Evolutionary conservation across 2,113 vertebrate species (phyloP).

Genomic region (Furnarius figulus): DNA sequence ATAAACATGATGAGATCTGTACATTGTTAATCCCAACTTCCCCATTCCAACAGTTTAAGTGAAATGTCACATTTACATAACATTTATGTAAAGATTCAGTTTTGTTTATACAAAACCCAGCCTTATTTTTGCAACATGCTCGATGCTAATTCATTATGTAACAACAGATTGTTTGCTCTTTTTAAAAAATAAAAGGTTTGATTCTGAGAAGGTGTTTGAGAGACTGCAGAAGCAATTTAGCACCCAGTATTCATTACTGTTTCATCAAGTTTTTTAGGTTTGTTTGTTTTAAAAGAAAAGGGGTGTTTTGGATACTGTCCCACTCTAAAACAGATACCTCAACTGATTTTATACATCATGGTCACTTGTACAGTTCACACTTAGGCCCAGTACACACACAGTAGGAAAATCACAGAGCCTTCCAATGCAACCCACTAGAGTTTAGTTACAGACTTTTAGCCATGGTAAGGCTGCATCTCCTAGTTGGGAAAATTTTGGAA

Average conservation of each 20-base stretch:
- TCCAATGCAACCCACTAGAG: neutral
- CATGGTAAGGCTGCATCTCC: fast-evolving
- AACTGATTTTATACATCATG: neutral
- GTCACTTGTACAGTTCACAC: neutral
- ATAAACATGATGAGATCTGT: constrained; percentile 52
- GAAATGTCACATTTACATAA: constrained; percentile 71
- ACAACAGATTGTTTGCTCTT: constrained; percentile 50
- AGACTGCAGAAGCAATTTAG: neutral
- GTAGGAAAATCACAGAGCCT: neutral
- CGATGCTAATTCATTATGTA: neutral
- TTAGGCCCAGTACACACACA: neutral
- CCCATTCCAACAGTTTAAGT: constrained; percentile 44
- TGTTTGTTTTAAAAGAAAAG: neutral
- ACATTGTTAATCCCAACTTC: constrained; percentile 56
- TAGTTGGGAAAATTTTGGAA: neutral
- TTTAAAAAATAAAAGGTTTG: neutral
- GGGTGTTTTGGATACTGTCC: neutral
- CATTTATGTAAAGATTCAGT: constrained; percentile 52
- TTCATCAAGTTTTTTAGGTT: neutral
- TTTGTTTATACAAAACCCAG: constrained; percentile 58
- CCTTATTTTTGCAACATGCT: constrained; percentile 52
- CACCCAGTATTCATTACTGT: neutral
- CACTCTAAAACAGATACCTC: neutral
- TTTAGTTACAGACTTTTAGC: fast-evolving
- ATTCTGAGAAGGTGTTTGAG: neutral